Base-by-base conservation (phyloP, 2,113 vertebrate species). In the Calyptommatus sinebrachiatus region DNA sequence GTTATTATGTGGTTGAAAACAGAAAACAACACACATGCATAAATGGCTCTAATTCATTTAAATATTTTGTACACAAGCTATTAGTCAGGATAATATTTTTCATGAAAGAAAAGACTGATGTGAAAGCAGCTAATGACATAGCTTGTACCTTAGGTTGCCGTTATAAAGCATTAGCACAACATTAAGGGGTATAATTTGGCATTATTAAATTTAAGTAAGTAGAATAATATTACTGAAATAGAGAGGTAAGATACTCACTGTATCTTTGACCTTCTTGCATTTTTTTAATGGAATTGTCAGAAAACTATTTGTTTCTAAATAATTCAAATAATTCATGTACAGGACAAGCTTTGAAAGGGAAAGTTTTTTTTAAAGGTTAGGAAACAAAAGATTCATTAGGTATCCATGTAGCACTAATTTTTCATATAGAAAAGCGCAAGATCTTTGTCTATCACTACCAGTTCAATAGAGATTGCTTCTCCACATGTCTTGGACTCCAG, bases 1-100 rank as follows among this genome's bases (percentile, higher is more conserved):
- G 48, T 88, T 83, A 87, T 90, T 89, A 89, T 91, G 86, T 90
- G 60, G 78, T 76, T 90, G 48, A 88, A 88, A 88, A 85, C 28
- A 85, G 77, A 29, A 82, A 77, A 77, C 50, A 69, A 86, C 87
- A 72, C 63, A n/a, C 84, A 24, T 88, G 50, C 46, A 79, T 86
- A 75, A 85, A 16, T 82, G 22, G 67, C 35, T 63, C 63, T 89
- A 66, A 87, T 91, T 89, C 83, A 81, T 89, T 92, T 84, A 85
- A 86, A 87, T 88, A 74, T 79, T 90, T 91, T 85, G 65, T 83
- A 63, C 80, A 77, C 0, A 9, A 88, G 81, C 70, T 87, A 63
- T 73, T 88, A 83, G 63, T 26, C 53, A 74, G 41, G 35, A 41
- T 76, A 75, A 50, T 87, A 81, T 82, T 84, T 83, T 91, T 72